Percentiles rank a stretch among this genome's conserved stretches.
phyloP scores from a whole-genome alignment of 37 sponge, comb jelly and placozoan genomes.

The Spongilla lacustris region DNA sequence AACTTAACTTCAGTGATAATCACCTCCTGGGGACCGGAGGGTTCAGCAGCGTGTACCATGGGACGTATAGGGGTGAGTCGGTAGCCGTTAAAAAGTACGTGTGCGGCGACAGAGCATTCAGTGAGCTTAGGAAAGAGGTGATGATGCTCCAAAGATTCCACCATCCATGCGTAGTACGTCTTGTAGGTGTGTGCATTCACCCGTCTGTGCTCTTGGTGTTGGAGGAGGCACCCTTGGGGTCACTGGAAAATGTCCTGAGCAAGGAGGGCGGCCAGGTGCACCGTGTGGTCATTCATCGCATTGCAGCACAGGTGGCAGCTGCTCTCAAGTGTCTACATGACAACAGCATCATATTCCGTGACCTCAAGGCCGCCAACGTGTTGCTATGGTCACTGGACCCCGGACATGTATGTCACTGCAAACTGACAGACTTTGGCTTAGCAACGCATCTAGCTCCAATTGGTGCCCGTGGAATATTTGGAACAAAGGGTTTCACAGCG shows the following conservation, averaged over 20 bases:
- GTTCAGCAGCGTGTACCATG: constrained; percentile 81
- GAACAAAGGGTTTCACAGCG: constrained; percentile 49
- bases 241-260: constrained; percentile 20
- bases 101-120: constrained; percentile 40
- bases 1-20: constrained; percentile 68
- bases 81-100: constrained; percentile 83
- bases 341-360: constrained; percentile 29
- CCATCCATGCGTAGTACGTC: constrained; percentile 82
- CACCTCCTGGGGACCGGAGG: constrained; percentile 79
- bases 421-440: constrained; percentile 50
- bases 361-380: constrained; percentile 58
- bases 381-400: constrained; percentile 57
- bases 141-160: constrained; percentile 65
- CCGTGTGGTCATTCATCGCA: constrained; percentile 34
- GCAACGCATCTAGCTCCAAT: constrained; percentile 24
- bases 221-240: constrained; percentile 60
- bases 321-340: constrained; percentile 49
- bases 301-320: constrained; percentile 59
- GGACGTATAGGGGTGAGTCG: constrained; percentile 55
- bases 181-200: constrained; percentile 73
- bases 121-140: constrained; percentile 74
- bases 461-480: constrained; percentile 31
- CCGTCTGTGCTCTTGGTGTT: constrained; percentile 54
- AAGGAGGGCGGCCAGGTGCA: constrained; percentile 12
- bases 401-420: constrained; percentile 42